phyloP scores from a whole-genome alignment of 2,797 vertebrate species.

The Sparus aurata region DNA sequence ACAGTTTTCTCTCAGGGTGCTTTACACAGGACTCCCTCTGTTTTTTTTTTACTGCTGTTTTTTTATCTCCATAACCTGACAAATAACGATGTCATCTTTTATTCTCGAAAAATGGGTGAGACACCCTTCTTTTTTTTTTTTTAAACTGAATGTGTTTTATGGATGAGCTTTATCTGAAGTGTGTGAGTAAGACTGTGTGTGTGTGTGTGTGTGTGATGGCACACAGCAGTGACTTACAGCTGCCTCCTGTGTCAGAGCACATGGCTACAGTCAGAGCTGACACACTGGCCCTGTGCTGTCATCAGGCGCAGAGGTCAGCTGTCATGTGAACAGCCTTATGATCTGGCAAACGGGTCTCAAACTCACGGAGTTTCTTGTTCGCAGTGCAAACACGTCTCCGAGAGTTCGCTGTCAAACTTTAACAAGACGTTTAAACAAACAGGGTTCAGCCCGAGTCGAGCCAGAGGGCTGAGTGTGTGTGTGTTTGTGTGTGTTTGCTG shows the following conservation, averaged over 20 bases:
- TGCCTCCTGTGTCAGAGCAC: constrained; percentile 67
- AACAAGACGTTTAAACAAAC: constrained; percentile 54
- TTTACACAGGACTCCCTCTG: background rate
- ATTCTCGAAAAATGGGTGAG: background rate
- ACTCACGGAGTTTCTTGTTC: background rate
- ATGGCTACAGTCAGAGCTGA: constrained; percentile 74
- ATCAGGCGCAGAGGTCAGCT: constrained; percentile 51
- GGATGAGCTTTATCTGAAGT: constrained; percentile 41
- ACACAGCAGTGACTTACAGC: constrained; percentile 46
- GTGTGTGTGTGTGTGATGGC: no score
- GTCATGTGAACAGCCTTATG: constrained; percentile 38
- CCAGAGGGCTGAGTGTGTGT: constrained; percentile 11
- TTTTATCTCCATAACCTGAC: background rate
- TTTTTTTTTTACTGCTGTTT: background rate
- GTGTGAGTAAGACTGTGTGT: constrained; percentile 51
- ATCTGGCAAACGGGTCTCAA: constrained; percentile 10
- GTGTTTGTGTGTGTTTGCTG: constrained; percentile 39
- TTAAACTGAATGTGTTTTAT: constrained; percentile 14
- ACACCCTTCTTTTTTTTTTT: background rate
- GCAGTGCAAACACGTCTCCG: background rate
- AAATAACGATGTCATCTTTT: background rate
- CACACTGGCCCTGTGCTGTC: constrained; percentile 66
- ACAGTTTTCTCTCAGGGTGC: background rate
- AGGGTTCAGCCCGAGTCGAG: background rate
- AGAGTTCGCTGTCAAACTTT: constrained; percentile 61